A percentile compares a stretch with the other conserved stretches of the same genome.
These are phyloP conservation scores for Gorsachius magnificus DNA, from an alignment of 2,797 vertebrate species.

Conservation along the genomic window DNA sequence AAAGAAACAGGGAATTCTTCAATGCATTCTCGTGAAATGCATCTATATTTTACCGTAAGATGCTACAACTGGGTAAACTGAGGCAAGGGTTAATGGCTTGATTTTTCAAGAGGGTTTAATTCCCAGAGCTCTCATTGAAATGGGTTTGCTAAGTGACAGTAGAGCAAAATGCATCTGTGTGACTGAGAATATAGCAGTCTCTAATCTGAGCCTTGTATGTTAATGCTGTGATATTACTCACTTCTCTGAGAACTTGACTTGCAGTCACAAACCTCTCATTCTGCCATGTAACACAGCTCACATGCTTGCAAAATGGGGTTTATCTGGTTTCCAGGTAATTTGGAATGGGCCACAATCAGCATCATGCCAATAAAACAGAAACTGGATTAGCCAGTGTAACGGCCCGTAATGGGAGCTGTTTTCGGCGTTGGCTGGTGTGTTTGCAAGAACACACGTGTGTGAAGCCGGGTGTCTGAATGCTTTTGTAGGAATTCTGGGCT, in stretches of 20 bases:
- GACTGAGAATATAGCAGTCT: neutral
- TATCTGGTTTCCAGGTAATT: neutral
- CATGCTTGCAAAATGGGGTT: neutral
- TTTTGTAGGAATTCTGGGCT: neutral
- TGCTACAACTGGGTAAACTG: constrained; percentile 1
- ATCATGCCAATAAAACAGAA: neutral
- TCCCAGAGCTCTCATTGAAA: neutral
- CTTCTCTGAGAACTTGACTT: neutral
- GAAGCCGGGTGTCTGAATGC: neutral
- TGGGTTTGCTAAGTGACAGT: neutral
- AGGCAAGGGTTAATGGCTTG: constrained; percentile 4
- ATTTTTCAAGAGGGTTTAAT: neutral
- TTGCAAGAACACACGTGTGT: neutral
- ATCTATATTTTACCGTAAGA: neutral
- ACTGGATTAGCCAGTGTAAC: neutral
- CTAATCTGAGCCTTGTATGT: neutral
- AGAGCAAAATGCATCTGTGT: neutral
- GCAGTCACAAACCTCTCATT: neutral
- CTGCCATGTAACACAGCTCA: neutral
- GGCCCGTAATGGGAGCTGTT: neutral
- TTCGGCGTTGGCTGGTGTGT: neutral
- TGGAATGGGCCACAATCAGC: neutral
- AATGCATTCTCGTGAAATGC: neutral
- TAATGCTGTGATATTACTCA: neutral
- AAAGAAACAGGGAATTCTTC: neutral